Conservation (phyloP, 2,113 vertebrate species). For the Pteruthius melanotis region DNA sequence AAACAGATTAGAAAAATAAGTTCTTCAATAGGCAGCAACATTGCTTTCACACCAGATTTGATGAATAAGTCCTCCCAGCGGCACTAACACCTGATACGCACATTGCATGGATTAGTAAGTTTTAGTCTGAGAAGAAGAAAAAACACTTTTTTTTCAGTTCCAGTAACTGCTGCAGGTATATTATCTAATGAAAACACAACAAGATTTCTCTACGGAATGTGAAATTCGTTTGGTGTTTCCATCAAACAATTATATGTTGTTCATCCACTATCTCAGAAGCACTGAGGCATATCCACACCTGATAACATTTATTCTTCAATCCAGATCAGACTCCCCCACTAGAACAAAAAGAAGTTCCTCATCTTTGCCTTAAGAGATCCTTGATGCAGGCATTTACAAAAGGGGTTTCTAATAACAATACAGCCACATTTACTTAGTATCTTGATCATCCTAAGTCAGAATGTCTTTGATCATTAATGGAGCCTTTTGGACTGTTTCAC, state of each 20-base stretch:
- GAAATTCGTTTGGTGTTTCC: conserved; percentile 45
- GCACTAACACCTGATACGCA: conserved; percentile 49
- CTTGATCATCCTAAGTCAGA: conserved; percentile 42
- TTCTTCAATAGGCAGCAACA: conserved; percentile 56
- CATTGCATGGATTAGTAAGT: conserved; percentile 49
- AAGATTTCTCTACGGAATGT: conserved; percentile 61
- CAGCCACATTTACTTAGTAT: background rate
- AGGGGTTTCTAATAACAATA: background rate
- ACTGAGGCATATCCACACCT: conserved; percentile 35
- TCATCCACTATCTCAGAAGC: conserved; percentile 29
- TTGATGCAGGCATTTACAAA: background rate
- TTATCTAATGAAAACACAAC: conserved; percentile 60
- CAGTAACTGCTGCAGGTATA: conserved; percentile 43
- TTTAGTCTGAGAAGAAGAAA: conserved; percentile 22
- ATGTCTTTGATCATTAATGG: background rate
- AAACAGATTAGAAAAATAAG: conserved; percentile 54
- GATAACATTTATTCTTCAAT: conserved; percentile 41
- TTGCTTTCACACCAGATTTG: conserved; percentile 25
- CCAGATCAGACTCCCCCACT: background rate
- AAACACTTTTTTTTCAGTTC: background rate
- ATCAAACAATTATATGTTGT: conserved; percentile 57
- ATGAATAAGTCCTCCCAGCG: conserved; percentile 37
- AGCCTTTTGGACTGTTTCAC: background rate
- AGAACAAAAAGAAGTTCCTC: background rate
- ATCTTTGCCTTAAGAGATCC: conserved; percentile 1